Conservation (phyloP, 2,888 invertebrate genomes). For the Cacoxenus indagator region DNA sequence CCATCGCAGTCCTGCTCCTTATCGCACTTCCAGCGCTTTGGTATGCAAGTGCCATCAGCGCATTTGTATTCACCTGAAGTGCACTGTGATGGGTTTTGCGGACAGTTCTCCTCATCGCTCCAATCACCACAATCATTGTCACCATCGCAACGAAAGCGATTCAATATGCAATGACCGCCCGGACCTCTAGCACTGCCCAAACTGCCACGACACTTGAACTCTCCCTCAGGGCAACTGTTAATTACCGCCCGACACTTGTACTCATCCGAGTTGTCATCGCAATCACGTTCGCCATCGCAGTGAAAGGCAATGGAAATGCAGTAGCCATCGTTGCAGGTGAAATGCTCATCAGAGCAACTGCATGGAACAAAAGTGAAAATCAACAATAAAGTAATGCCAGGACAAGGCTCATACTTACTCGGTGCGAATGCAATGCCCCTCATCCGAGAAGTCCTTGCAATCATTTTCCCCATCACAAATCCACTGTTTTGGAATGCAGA, state of each 20-base stretch:
- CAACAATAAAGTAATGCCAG: not conserved
- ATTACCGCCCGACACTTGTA: slow-evolving; percentile 74
- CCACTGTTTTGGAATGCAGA: slow-evolving; percentile 83
- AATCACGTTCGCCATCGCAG: slow-evolving; percentile 81
- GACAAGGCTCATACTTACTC: slow-evolving; percentile 72
- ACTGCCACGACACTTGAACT: slow-evolving; percentile 81
- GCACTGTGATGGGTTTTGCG: slow-evolving; percentile 77
- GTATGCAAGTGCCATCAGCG: slow-evolving; percentile 83
- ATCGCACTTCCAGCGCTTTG: slow-evolving; percentile 84
- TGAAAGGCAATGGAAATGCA: slow-evolving; percentile 82
- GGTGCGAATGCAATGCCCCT: slow-evolving; percentile 79
- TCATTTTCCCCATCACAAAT: slow-evolving; percentile 86
- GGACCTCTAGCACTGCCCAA: slow-evolving; percentile 70
- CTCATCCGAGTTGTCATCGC: slow-evolving; percentile 83
- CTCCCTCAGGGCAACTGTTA: slow-evolving; percentile 79
- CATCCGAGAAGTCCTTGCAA: slow-evolving; percentile 85
- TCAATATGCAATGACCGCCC: slow-evolving; percentile 77
- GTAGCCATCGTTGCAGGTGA: slow-evolving; percentile 80
- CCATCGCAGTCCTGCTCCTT: slow-evolving; percentile 84
- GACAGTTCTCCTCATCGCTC: slow-evolving; percentile 87
- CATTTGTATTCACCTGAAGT: slow-evolving; percentile 82
- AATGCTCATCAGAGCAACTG: slow-evolving; percentile 81
- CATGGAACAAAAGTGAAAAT: not conserved
- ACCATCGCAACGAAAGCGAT: slow-evolving; percentile 85
- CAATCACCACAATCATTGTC: slow-evolving; percentile 91